Conservation (phyloP, 2,888 invertebrate species). For the Odontocerum albicorne region DNA sequence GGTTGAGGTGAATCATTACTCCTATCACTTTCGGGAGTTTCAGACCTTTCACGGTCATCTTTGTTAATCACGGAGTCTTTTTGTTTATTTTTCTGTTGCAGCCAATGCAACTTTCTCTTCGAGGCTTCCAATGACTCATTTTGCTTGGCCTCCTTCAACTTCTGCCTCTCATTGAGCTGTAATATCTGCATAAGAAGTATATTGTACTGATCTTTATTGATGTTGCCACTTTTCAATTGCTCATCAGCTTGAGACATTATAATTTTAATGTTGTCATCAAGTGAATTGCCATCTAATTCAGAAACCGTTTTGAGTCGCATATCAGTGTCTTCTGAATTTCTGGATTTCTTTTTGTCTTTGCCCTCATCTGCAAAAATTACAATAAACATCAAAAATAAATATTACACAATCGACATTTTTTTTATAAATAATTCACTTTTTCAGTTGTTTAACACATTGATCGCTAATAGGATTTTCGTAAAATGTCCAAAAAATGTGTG, state of each 20-base stretch:
- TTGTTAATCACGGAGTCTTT: conserved; percentile 38
- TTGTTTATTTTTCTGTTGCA: conserved; percentile 38
- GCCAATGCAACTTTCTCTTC: conserved; percentile 48
- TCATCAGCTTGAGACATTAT: conserved; percentile 83
- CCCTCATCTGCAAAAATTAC: conserved; percentile 42
- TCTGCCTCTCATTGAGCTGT: conserved; percentile 74
- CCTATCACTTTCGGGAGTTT: conserved; percentile 19
- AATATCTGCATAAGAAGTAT: conserved; percentile 76
- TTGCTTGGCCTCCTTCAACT: conserved; percentile 74
- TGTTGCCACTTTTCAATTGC: conserved; percentile 71
- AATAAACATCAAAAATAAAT: conserved; percentile 14
- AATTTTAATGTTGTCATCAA: conserved; percentile 70
- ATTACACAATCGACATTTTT: conserved; percentile 3
- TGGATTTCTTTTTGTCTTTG: conserved; percentile 55
- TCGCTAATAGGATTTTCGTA: too few relatives aligned
- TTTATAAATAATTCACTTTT: neutral
- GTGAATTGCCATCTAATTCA: conserved; percentile 57
- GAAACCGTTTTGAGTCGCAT: conserved; percentile 53
- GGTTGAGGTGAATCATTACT: conserved; percentile 12
- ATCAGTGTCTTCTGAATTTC: conserved; percentile 56
- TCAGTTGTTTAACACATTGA: neutral
- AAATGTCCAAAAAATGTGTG: too few relatives aligned
- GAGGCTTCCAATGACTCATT: conserved; percentile 66
- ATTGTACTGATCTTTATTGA: conserved; percentile 74
- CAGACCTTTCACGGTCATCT: conserved; percentile 39